Evolutionary conservation across 2,797 vertebrate species (phyloP).

Genomic region (Anomalospiza imberbis): DNA sequence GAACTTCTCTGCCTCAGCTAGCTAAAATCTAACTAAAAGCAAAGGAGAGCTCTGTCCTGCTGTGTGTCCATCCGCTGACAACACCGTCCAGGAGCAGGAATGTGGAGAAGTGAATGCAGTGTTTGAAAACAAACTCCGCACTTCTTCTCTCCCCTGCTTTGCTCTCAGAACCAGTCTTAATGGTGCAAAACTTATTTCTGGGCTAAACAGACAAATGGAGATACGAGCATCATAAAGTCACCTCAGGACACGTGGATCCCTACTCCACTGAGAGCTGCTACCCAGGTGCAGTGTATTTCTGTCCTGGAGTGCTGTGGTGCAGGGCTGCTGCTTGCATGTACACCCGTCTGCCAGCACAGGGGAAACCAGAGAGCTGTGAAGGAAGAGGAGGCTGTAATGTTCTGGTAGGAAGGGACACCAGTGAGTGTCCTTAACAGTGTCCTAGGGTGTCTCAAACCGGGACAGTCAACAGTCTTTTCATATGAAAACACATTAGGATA

Average conservation of each 20-base stretch:
- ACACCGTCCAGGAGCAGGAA: not conserved
- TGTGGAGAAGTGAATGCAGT: not conserved
- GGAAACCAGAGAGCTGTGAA: not conserved
- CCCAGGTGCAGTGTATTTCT: no score
- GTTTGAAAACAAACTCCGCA: not conserved
- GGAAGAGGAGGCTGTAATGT: not conserved
- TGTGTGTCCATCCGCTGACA: not conserved
- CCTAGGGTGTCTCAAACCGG: not conserved
- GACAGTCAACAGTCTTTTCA: not conserved
- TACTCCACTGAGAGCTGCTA: not conserved
- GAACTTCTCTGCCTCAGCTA: not conserved
- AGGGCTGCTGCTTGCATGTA: not conserved
- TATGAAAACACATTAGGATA: not conserved
- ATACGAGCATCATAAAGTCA: not conserved
- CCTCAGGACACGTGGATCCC: not conserved
- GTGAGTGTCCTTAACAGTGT: not conserved
- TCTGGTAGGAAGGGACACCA: not conserved
- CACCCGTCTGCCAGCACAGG: not conserved
- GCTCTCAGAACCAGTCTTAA: not conserved
- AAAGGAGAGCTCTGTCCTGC: not conserved
- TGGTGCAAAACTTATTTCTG: not conserved
- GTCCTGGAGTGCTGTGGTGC: not conserved
- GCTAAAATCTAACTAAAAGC: not conserved
- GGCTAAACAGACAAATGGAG: not conserved
- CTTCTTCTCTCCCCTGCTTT: not conserved